Base-by-base conservation (phyloP, 2,888 invertebrate species). In the Ochropleura plecta region DNA sequence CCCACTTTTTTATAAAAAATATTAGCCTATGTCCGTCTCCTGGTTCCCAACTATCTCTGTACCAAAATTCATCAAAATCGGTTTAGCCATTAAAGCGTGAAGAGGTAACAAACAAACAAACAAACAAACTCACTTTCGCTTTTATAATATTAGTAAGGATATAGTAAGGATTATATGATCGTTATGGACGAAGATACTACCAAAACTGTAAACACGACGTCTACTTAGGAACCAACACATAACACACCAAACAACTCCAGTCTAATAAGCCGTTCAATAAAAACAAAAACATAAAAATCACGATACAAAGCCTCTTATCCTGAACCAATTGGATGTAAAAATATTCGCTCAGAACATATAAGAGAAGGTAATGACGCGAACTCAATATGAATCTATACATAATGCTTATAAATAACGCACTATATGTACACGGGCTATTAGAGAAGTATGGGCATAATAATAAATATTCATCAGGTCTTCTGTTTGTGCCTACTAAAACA, bases 351-450 rank as follows among this genome's bases (percentile, higher is more conserved):
- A 82, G 79, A 88, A 85, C 88, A 86, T 91, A 91, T 91, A 93
- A 93, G 92, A 89, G 81, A 92, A 93, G 92, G 94, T 93, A 95
- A 94, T 95, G 95, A 94, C 87, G 93, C 94, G 94, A 88, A 88
- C 79, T 89, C 82, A 85, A 84, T 84, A 88, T 88, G 88, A 88
- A 89, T 90, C 88, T 85, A 90, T 89, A 89, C 78, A 89, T 89
- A 91, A 89, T 88, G 88, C 86, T 86, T 89, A 90, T 92, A 91
- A 92, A 91, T 91, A 89, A 91, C 90, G 86, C 79, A 82, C 86
- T 88, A 85, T 85, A 84, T 86, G 82, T 86, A 89, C 83, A 90
- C 91, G 92, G 89, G 89, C 92, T 94, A 93, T 94, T 93, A 94
- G 91, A 86, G 90, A 88, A 77, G 75, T 81, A 79, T 85, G 86